Evolutionary conservation across 2,113 vertebrate species (phyloP), one percentile per base, ranked within the genome.

Genomic region (Nannobrachium achirus): DNA sequence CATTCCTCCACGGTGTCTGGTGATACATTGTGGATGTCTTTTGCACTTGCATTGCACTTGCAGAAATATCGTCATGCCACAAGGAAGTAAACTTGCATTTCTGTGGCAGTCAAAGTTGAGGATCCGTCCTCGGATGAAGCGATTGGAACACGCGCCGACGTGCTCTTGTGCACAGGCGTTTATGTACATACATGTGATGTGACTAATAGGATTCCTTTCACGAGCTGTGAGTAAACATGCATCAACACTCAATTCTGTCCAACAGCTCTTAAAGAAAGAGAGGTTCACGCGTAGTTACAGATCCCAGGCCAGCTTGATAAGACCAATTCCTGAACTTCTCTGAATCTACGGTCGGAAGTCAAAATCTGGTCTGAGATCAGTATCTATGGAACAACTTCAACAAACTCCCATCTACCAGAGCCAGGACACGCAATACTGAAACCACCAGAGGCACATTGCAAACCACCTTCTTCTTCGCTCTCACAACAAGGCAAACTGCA

Each of bases 41-140:
- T 33, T 75, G 71, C 71, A 78, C 79, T 89, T 88, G 87, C 84
- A 86, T 89, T 87, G 85, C 73, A 77, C 76, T 86, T 86, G 88
- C 84, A 83, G 78, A 71, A 61, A 53, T 33, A n/a, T 78, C 69
- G 33, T 66, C 18, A 20, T 78, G 75, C 80, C 85, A 78, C 66
- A 16, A 71, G 56, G 40, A n/a, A 40, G 60, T 58, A 65, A 72
- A 78, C 48, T 75, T 73, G 77, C 63, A 78, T 72, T 85, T 66
- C 52, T 79, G 82, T 76, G 81, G 83, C 84, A 84, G 80, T 81
- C 25, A 50, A 58, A 78, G 58, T 64, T 59, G 49, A 79, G 66
- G 64, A 9, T 15, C 7, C 48, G 75, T 81, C 82, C 81, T 80
- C 75, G 73, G 83, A 84, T 84, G 77, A 76, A 71, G 42, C 66